Conservation (phyloP, 2,888 invertebrate species). For the Campoletis raptor region DNA sequence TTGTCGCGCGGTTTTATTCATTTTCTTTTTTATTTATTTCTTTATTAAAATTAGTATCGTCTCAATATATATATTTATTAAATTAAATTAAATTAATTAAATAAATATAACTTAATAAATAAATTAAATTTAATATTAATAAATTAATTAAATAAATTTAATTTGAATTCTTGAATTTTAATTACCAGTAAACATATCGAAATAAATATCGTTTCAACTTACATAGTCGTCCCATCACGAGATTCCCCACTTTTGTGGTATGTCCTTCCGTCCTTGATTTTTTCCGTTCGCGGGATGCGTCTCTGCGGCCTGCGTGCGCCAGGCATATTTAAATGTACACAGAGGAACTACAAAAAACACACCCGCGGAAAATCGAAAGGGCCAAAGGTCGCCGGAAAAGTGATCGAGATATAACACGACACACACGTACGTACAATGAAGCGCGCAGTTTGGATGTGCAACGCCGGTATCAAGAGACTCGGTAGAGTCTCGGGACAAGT, state of each 20-base stretch:
- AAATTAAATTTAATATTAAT: too few species aligned
- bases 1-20: too few species aligned
- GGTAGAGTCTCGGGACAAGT: too few species aligned
- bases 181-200: not conserved
- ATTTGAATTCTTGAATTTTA: not conserved
- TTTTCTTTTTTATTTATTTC: too few species aligned
- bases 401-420: slow-evolving; percentile 44
- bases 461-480: not conserved
- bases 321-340: slow-evolving; percentile 15
- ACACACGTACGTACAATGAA: not conserved
- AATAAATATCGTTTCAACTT: not conserved
- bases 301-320: slow-evolving; percentile 28
- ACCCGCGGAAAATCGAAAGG: not conserved
- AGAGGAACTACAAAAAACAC: slow-evolving; percentile 1
- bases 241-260: too few species aligned
- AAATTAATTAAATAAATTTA: too few species aligned
- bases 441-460: not conserved
- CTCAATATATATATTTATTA: too few species aligned
- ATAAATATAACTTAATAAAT: too few species aligned
- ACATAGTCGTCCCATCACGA: too few species aligned
- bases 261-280: not conserved
- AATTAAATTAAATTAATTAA: too few species aligned
- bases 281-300: slow-evolving; percentile 6
- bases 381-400: too few species aligned
- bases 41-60: too few species aligned